Evolutionary conservation across 2,888 invertebrate genomes (phyloP).

Genomic region (Steinernema hermaphroditum): DNA sequence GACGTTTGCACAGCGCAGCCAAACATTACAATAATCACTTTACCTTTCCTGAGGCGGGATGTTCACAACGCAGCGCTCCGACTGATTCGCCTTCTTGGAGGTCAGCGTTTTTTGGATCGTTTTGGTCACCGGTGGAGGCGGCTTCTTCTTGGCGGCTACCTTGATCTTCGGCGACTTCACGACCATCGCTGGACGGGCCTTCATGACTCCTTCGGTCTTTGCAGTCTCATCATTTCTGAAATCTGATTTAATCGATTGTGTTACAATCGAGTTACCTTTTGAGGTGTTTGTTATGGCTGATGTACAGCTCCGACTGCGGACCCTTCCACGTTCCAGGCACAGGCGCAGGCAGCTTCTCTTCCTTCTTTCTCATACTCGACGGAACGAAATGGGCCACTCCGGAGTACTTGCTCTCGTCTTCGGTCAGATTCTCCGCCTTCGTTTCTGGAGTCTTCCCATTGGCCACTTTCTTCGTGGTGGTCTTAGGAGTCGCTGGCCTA

Average conservation of each 20-base stretch:
- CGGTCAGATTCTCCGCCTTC: conserved; percentile 26
- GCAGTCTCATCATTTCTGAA: conserved; percentile 34
- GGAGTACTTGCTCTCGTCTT: conserved; percentile 61
- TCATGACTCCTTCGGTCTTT: not conserved
- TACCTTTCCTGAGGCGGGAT: conserved; percentile 18
- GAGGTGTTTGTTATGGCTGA: conserved; percentile 54
- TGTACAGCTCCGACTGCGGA: conserved; percentile 42
- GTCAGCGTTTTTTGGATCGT: not conserved
- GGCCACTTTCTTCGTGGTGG: not conserved
- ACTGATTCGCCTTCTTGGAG: not conserved
- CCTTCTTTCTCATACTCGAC: conserved; percentile 21
- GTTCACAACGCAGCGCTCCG: conserved; percentile 2
- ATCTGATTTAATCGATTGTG: conserved; percentile 11
- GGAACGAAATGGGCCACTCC: conserved; percentile 55
- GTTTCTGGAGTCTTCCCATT: not conserved
- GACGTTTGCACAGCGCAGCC: conserved; percentile 16
- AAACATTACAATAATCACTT: not conserved
- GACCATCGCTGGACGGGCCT: conserved; percentile 21
- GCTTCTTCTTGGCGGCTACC: conserved; percentile 33
- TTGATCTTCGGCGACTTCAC: conserved; percentile 36
- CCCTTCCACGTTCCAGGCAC: conserved; percentile 58
- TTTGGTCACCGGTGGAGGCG: not conserved
- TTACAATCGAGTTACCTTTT: conserved; percentile 39
- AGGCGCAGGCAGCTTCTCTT: conserved; percentile 34
- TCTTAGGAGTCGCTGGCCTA: not conserved